Base-by-base conservation (phyloP, 2,113 vertebrate genomes). In the Caretta caretta region DNA sequence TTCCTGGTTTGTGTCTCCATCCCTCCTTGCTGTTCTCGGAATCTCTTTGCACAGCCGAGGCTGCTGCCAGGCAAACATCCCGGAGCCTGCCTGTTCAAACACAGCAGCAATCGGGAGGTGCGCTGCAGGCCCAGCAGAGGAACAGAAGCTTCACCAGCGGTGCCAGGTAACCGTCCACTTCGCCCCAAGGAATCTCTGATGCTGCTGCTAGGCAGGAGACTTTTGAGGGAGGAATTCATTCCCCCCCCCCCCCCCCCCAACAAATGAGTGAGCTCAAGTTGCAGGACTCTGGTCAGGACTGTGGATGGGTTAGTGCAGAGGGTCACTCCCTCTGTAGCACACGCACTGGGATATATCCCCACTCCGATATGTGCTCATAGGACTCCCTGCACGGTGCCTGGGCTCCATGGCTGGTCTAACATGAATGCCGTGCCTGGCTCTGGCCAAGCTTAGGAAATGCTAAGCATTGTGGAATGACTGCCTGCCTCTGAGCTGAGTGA, bases 41-140 rank as follows among this genome's bases (percentile, higher is more conserved):
- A 69, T 59, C 69, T 83, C 69, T 84, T 48, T 38, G 35, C 38
- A 72, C 51, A 76, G 84, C 79, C 65, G 82, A 76, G 35, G 54
- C 65, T 62, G 69, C 90, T 88, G 69, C 91, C 86, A 79, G 80
- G 86, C 91, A 92, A 88, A 88, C 80, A 88, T 85, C 72, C 57
- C 24, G 56, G 72, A 88, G 72, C 69, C 49, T 79, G 49, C 86
- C 84, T 92, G 80, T 88, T 56, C 80, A 88, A 87, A 92, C n/a
- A 65, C 86, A 65, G 75, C 51, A 88, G 86, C 53, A 69, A 69
- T 65, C 86, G 78, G 62, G 56, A 49, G 31, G n/a, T 72, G 8
- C 2, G n/a, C 59, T 62, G 59, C 59, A 29, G 59, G 7, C 69
- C 84, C 85, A 42, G 51, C 29, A 27, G 80, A 84, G 72, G 56